Evolutionary conservation across 2,797 vertebrate genomes (phyloP).

Genomic region (Scyliorhinus canicula): DNA sequence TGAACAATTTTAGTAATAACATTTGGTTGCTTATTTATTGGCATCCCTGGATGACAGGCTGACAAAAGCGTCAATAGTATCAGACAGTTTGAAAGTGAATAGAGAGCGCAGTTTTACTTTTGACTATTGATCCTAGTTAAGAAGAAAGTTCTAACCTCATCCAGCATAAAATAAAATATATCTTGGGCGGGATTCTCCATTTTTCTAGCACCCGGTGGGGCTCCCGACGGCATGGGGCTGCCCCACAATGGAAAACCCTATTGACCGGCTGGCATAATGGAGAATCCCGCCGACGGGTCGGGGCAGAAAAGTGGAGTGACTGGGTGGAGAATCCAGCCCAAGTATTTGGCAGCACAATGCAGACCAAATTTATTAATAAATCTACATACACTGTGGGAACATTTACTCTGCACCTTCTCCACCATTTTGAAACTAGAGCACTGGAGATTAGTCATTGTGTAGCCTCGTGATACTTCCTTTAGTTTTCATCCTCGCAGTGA

Average conservation of each 20-base stretch:
- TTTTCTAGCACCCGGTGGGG: no score
- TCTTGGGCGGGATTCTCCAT: no score
- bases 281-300: no score
- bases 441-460: background rate
- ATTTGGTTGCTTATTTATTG: background rate
- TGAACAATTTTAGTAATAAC: background rate
- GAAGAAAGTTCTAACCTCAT: background rate
- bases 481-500: no score
- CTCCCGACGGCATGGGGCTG: no score
- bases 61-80: background rate
- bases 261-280: no score
- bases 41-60: background rate
- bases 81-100: background rate
- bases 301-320: no score
- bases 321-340: no score
- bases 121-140: background rate
- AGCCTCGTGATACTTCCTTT: background rate
- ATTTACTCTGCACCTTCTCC: background rate
- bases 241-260: no score
- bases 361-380: background rate
- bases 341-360: no score
- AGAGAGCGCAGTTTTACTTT: background rate
- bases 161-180: background rate
- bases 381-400: background rate
- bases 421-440: background rate